These are phyloP conservation scores for Melieria omissa DNA, from an alignment of 2,888 invertebrate genomes.

Conservation along the genomic window DNA sequence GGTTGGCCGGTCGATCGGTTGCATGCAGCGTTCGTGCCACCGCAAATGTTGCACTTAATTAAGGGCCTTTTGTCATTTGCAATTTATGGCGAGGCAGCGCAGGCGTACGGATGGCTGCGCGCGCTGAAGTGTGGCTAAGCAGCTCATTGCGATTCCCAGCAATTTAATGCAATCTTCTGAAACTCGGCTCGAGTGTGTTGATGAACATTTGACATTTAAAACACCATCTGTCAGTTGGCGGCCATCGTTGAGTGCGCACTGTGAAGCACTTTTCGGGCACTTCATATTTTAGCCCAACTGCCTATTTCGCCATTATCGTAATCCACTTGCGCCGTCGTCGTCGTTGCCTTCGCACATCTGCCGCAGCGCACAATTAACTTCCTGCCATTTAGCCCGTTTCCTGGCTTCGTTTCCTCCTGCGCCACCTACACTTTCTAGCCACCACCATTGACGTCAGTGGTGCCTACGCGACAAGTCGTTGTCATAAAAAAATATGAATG, in stretches of 20 bases:
- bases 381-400: constrained; percentile 27
- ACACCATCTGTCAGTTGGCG: too few species aligned
- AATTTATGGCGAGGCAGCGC: constrained; percentile 33
- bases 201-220: too few species aligned
- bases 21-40: constrained; percentile 17
- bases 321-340: constrained; percentile 11
- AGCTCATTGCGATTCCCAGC: too few species aligned
- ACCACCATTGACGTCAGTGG: background rate
- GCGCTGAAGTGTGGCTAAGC: too few species aligned
- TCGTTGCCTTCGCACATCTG: background rate
- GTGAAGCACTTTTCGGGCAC: too few species aligned
- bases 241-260: too few species aligned
- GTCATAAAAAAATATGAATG: background rate
- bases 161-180: too few species aligned
- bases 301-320: constrained; percentile 20
- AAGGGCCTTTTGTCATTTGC: constrained; percentile 37
- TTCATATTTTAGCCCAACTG: too few species aligned
- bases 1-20: background rate
- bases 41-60: constrained; percentile 38
- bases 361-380: constrained; percentile 31
- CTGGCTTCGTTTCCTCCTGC: constrained; percentile 14
- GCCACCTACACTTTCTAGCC: background rate
- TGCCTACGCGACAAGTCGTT: background rate
- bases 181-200: too few species aligned
- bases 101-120: background rate